Base-by-base conservation (phyloP, 1,140 invertebrate species). In the Papilio dardanus region DNA sequence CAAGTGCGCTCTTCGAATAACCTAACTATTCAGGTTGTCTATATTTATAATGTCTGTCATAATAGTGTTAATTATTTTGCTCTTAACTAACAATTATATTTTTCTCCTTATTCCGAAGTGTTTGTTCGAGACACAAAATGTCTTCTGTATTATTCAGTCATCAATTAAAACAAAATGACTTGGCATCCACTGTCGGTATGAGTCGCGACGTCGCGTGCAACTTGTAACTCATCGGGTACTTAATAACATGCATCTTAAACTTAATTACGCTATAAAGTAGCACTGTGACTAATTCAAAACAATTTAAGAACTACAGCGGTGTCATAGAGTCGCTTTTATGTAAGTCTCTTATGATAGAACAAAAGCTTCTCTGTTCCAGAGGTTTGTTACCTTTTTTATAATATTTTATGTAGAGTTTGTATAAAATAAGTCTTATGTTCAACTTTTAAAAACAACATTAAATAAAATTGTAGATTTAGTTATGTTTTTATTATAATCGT, bases 181-280 rank as follows among this genome's bases (percentile, higher is more conserved):
- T 62, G 2, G 10, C 54, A 14, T 28, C 14, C 4, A 12, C 19
- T 54, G 21, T 54, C 24, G 21, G 50, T 54, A 54, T 28, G n/a
- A n/a, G n/a, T n/a, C n/a, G n/a, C n/a, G n/a, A n/a, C 50, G 40
- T 69, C 71, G 75, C 65, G 68, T 74, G 78, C 69, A 68, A 75
- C 74, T 75, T 68, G 74, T 75, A 69, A 76, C 73, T 79, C 79
- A 50, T 79, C 77, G 73, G 50, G 71, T 77, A 79, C 81, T 77
- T 79, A 77, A 77, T 77, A 77, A 71, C 46, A 71, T 14, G 79
- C 81, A 76, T 80, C 74, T 79, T 66, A 75, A 81, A 81, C 78
- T 86, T 86, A 78, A 86, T 78, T 79, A 75, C 79, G 24, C 77
- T 58, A 79, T 85, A 81, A 85, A 86, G 79, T 62, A 68, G 71